Evolutionary conservation across 2,888 invertebrate species (phyloP), one percentile per base, ranked within the genome.

Genomic region (Watsonalla binaria): DNA sequence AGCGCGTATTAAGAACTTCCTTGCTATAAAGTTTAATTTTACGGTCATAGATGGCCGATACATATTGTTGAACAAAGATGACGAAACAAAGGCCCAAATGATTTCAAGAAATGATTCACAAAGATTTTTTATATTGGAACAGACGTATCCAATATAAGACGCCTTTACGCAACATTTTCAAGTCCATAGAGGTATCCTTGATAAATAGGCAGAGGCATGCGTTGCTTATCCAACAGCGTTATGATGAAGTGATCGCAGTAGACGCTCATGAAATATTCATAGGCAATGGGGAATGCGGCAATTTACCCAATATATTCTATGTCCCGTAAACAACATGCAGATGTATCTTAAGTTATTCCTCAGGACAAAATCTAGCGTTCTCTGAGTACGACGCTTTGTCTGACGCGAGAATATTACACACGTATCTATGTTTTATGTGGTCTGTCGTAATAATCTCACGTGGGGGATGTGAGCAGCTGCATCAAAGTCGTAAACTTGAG

Each of bases 261-360:
- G 65, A 65, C 24, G 24, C 82, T 84, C 82, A 86, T 86, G 80
- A 72, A 81, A 84, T 86, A 88, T 87, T 82, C 87, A 88, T 86
- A 70, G 64, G 60, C 56, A 63, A 24, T 24, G 24, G 73, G 74
- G 81, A 80, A 80, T 78, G 78, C 77, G 78, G 78, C 83, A 82
- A 84, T 85, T 84, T 80, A 76, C 73, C 70, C 75, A 73, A 83
- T 83, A 83, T 81, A 78, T 74, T 65, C 69, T 61, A 59, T 70
- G 70, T 67, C 61, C 63, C 66, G 61, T 61, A 66, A 69, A 69
- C 64, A 62, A 63, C 66, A 69, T 70, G 73, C 72, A 74, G 69
- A 77, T 72, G 69, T 63, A 66, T 66, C 67, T 67, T 65, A 70
- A 70, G 67, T 70, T 69, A 65, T 66, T 63, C 63, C 61, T 61